Evolutionary conservation across 2,888 invertebrate genomes (phyloP).

Genomic region (Volucella bombylans): DNA sequence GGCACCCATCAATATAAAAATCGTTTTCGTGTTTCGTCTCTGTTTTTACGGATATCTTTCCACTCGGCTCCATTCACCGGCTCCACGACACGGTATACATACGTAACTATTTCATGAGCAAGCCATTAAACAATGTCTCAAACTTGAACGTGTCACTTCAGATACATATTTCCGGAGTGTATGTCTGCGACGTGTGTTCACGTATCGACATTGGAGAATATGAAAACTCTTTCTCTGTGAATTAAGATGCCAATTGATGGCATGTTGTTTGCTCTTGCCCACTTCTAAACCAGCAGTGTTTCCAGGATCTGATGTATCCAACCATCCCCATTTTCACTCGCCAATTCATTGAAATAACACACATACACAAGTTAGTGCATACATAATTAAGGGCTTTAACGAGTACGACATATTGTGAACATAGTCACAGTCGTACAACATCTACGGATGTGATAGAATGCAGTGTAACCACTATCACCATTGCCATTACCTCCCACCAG

Average conservation of each 20-base stretch:
- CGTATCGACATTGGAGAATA: conserved; percentile 15
- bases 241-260: conserved; percentile 72
- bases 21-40: conserved; percentile 52
- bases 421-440: conserved; percentile 17
- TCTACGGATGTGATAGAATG: conserved; percentile 62
- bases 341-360: not conserved
- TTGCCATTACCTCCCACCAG: conserved; percentile 7
- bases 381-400: conserved; percentile 55
- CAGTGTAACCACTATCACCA: not conserved
- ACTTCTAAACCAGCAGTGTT: conserved; percentile 38
- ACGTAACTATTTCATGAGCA: conserved; percentile 48
- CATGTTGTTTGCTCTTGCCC: conserved; percentile 53
- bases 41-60: not conserved
- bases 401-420: conserved; percentile 37
- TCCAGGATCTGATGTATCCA: not conserved
- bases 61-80: not conserved
- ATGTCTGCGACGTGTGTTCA: conserved; percentile 64
- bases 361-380: not conserved
- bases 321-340: conserved; percentile 2
- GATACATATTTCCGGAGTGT: conserved; percentile 65
- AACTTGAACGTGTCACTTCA: conserved; percentile 67
- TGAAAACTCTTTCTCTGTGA: conserved; percentile 52
- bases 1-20: conserved; percentile 48
- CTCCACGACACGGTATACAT: conserved; percentile 5
- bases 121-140: conserved; percentile 72